These are phyloP conservation scores for Arctia plantaginis DNA, from an alignment of 2,888 invertebrate species.

Conservation along the genomic window DNA sequence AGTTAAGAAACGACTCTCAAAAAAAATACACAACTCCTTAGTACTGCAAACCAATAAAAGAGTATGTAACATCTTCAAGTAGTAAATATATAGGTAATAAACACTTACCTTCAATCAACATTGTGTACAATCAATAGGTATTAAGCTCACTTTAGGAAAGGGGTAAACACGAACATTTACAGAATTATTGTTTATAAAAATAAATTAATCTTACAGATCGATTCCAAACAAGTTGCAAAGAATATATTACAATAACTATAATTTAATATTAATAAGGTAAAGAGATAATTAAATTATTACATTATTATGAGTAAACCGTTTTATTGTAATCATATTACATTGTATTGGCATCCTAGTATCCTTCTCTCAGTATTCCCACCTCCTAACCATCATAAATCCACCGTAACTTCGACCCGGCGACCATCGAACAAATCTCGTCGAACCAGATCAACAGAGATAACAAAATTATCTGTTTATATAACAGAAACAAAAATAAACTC, in stretches of 20 bases:
- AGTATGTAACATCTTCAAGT: not conserved
- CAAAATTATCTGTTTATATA: slow-evolving; percentile 65
- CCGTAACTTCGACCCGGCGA: slow-evolving; percentile 54
- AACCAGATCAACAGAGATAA: slow-evolving; percentile 63
- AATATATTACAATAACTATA: slow-evolving; percentile 2
- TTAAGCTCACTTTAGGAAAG: slow-evolving; percentile 25
- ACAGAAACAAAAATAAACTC: slow-evolving; percentile 78
- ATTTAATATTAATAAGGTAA: slow-evolving; percentile 14
- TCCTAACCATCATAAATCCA: slow-evolving; percentile 54
- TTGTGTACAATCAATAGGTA: not conserved
- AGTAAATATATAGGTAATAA: not conserved
- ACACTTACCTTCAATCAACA: not conserved
- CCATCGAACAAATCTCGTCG: slow-evolving; percentile 65
- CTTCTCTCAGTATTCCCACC: slow-evolving; percentile 49
- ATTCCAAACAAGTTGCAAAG: not conserved
- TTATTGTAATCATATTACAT: slow-evolving; percentile 25
- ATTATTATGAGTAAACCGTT: slow-evolving; percentile 34
- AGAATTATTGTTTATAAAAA: slow-evolving; percentile 5
- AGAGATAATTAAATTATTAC: slow-evolving; percentile 27
- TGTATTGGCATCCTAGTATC: slow-evolving; percentile 35
- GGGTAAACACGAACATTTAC: slow-evolving; percentile 23
- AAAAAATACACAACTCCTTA: no score
- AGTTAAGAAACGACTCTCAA: not conserved
- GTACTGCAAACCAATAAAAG: not conserved
- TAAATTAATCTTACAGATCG: not conserved